A percentile compares a stretch with the other conserved stretches of the same genome.
phyloP scores from a whole-genome alignment of 1,140 invertebrate species.

The Ceratina calcarata region DNA sequence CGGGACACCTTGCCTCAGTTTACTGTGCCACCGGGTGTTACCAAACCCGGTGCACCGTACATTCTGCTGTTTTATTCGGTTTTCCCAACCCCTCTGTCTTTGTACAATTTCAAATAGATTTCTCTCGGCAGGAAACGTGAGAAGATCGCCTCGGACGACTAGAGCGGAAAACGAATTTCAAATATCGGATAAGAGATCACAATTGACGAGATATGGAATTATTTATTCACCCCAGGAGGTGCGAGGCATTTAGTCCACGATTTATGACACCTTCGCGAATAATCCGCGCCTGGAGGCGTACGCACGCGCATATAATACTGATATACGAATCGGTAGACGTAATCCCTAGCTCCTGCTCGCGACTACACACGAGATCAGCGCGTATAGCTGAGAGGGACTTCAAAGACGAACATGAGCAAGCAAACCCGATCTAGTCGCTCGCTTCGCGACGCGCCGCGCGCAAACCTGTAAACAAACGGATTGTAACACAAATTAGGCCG shows the following conservation, averaged over 20 bases:
- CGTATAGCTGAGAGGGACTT: neutral
- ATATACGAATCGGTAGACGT: conserved; percentile 38
- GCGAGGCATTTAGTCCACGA: conserved; percentile 65
- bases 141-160: neutral
- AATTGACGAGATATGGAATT: conserved; percentile 62
- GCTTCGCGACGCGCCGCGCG: neutral
- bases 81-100: neutral
- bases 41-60: neutral
- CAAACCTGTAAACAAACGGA: conserved; percentile 28
- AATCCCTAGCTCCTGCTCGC: conserved; percentile 17
- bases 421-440: neutral
- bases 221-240: conserved; percentile 66
- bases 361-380: conserved; percentile 22
- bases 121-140: neutral
- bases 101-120: neutral
- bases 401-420: conserved; percentile 15
- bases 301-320: neutral
- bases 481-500: conserved; percentile 32
- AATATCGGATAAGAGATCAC: neutral
- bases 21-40: neutral
- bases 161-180: neutral
- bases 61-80: conserved; percentile 18
- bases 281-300: conserved; percentile 35
- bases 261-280: conserved; percentile 66
- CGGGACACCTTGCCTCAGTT: conserved; percentile 25